These are phyloP conservation scores for Peromyscus polionotus DNA, from an alignment of 2,113 vertebrate species.

Conservation along the genomic window DNA sequence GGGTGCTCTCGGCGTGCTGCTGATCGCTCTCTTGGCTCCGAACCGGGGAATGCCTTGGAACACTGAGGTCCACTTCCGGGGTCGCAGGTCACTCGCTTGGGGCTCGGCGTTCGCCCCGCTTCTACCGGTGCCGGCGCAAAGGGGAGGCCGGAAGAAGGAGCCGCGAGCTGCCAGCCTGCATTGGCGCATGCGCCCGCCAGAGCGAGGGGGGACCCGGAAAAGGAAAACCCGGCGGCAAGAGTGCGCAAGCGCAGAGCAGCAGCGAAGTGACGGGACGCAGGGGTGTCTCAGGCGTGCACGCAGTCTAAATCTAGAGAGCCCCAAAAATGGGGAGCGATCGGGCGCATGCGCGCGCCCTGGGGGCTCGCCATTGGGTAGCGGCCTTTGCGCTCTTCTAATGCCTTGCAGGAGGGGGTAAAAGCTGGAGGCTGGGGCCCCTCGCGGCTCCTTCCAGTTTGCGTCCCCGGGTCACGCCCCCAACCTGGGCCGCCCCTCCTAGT, in stretches of 20 bases:
- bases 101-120: slow-evolving; percentile 44
- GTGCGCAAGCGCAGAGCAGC: slow-evolving; percentile 69
- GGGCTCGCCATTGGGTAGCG: slow-evolving; percentile 19
- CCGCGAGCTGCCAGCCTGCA: slow-evolving; percentile 72
- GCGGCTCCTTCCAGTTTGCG: neutral
- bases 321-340: fast-evolving
- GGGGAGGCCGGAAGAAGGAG: slow-evolving; percentile 84
- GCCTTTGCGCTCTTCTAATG: neutral
- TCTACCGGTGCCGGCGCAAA: slow-evolving; percentile 62
- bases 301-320: fast-evolving
- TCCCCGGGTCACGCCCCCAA: neutral
- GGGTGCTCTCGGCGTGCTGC: slow-evolving; percentile 33
- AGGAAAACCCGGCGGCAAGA: slow-evolving; percentile 56
- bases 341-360: slow-evolving; percentile 25
- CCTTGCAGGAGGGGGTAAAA: slow-evolving; percentile 19
- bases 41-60: neutral
- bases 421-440: neutral
- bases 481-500: neutral
- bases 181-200: slow-evolving; percentile 77
- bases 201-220: slow-evolving; percentile 78
- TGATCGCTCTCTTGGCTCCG: slow-evolving; percentile 16
- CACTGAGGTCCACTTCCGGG: slow-evolving; percentile 79
- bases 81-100: slow-evolving; percentile 72
- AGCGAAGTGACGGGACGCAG: fast-evolving
- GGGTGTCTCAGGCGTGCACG: slow-evolving; percentile 8